Evolutionary conservation across 2,113 vertebrate genomes (phyloP).

Genomic region (Oncorhynchus nerka): DNA sequence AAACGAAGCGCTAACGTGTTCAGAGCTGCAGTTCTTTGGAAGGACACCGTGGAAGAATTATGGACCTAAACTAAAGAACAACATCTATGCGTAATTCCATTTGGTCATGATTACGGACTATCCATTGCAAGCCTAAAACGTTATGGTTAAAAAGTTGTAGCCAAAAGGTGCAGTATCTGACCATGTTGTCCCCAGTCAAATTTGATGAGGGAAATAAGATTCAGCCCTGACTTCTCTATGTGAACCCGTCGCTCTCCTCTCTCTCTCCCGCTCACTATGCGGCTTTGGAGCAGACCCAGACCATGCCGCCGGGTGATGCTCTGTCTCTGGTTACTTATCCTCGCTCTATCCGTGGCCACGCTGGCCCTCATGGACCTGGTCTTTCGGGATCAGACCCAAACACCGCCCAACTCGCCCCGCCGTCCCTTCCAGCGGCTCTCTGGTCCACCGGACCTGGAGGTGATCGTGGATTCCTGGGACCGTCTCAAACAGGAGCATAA

Average conservation of each 20-base stretch:
- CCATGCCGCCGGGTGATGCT: constrained; percentile 69
- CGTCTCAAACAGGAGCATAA: constrained; percentile 62
- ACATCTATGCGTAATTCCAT: background rate
- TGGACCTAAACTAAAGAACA: background rate
- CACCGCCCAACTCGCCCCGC: constrained; percentile 42
- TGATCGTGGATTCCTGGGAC: constrained; percentile 77
- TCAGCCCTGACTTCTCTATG: background rate
- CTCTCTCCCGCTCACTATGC: constrained; percentile 69
- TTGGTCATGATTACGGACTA: background rate
- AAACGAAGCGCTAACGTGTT: no score
- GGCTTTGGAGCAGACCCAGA: constrained; percentile 66
- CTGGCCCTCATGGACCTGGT: constrained; percentile 67
- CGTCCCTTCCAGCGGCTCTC: constrained; percentile 40
- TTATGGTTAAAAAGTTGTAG: background rate
- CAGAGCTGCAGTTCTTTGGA: no score
- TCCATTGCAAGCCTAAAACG: constrained; percentile 29
- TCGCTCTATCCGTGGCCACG: constrained; percentile 67
- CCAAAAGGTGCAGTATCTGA: constrained; percentile 28
- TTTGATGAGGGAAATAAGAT: background rate
- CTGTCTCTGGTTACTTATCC: constrained; percentile 74
- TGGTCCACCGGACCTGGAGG: constrained; percentile 61
- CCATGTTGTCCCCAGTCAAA: constrained; percentile 46
- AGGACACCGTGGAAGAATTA: background rate
- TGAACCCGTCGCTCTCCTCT: background rate
- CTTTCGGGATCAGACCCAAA: constrained; percentile 36